Evolutionary conservation across 2,888 invertebrate species (phyloP), one percentile per base, ranked within the genome.

Genomic region (Molanna angustata): DNA sequence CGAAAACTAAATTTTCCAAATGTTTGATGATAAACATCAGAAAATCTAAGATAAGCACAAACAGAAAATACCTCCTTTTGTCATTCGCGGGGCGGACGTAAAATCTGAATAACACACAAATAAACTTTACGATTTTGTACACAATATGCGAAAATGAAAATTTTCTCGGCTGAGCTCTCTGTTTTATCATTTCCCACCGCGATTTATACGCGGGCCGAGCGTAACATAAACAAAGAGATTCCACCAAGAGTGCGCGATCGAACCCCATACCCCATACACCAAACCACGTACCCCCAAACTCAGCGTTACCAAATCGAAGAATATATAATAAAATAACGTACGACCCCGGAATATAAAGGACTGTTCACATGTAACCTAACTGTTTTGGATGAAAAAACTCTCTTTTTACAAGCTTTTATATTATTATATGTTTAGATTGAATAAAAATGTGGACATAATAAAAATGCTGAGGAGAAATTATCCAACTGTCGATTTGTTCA

Each of bases 261-360:
- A 33, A 45, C 35, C 45, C 44, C 20, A 3, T 33, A 33, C 33
- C 20, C 18, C 40, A 17, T 19, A 17, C 16, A 13, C 18, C 42
- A 19, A 42, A 18, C 20, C 20, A 17, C 20, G 20, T 13, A 42
- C 44, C 19, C 31, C 37, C 17, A 9, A 4, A 41, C 35, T 20
- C 16, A 39, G 17, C 40, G 47, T 54, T 49, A 35, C 37, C 41
- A 45, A 54, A 42, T 54, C 47, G 40, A 47, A 32, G 58, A 58
- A 55, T 58, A 55, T 58, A n/a, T n/a, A n/a, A n/a, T n/a, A 58
- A 58, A 58, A 58, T 58, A 58, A 58, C 57, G 54, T 55, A 58
- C 48, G 57, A 52, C 52, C 49, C 44, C 40, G 44, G 41, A n/a
- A n/a, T n/a, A n/a, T n/a, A n/a, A n/a, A n/a, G n/a, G n/a, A n/a